Evolutionary conservation across 53 echinoderm and acorn worm genomes (phyloP).

Genomic region (Hippasteria phrygiana): DNA sequence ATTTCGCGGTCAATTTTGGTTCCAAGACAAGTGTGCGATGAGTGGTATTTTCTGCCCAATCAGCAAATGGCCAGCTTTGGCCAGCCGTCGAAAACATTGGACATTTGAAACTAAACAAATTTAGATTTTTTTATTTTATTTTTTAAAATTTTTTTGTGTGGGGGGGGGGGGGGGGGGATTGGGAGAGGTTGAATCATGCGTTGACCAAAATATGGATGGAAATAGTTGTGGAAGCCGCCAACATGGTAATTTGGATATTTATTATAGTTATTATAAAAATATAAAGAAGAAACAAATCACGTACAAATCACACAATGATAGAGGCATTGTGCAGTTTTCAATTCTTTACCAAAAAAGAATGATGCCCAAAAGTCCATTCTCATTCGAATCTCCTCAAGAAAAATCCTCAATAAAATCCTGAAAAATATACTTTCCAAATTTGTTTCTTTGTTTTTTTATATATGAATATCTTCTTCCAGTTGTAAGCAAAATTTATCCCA

Average conservation of each 20-base stretch:
- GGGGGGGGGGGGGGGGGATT: background rate
- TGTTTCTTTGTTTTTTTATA: background rate
- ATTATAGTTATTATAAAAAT: no score
- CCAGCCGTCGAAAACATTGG: background rate
- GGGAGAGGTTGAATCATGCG: background rate
- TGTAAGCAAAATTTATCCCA: background rate
- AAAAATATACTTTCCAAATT: background rate
- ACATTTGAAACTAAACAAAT: no score
- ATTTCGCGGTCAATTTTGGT: background rate
- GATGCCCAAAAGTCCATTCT: background rate
- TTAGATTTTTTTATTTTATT: no score
- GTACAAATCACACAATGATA: background rate
- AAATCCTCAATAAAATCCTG: no score
- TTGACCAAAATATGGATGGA: background rate
- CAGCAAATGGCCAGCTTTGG: background rate
- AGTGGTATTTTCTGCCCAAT: background rate
- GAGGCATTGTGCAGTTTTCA: background rate
- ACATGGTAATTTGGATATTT: no score
- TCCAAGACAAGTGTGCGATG: background rate
- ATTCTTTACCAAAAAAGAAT: background rate
- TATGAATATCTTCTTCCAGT: background rate
- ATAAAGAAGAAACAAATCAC: no score
- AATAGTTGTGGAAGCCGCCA: background rate
- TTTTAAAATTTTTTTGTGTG: background rate
- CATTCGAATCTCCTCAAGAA: background rate